These are phyloP conservation scores for Polypterus senegalus DNA, from an alignment of 2,113 vertebrate genomes.

Conservation along the genomic window DNA sequence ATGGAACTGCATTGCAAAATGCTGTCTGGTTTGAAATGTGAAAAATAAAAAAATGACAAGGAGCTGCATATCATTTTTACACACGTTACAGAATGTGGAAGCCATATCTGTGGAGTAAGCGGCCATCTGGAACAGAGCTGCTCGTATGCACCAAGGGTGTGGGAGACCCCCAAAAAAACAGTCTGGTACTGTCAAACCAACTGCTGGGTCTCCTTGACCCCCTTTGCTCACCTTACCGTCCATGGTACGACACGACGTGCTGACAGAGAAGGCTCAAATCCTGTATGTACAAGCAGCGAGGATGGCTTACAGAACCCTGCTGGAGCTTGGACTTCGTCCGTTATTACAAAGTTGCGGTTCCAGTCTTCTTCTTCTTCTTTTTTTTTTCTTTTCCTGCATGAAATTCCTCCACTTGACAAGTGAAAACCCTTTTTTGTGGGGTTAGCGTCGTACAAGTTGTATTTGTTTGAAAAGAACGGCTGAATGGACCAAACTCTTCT, in stretches of 20 bases:
- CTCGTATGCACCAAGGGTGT: conserved; percentile 25
- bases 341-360: too few relatives aligned
- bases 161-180: conserved; percentile 39
- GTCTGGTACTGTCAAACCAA: conserved; percentile 52
- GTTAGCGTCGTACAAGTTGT: not conserved
- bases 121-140: not conserved
- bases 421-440: not conserved
- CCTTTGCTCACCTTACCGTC: conserved; percentile 26
- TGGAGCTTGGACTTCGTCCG: not conserved
- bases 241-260: conserved; percentile 44
- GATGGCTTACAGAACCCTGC: not conserved
- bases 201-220: conserved; percentile 19
- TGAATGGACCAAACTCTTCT: conserved; percentile 10
- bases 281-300: not conserved
- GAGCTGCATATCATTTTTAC: conserved; percentile 24
- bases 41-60: not conserved
- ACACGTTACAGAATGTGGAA: not conserved
- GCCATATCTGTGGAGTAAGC: not conserved
- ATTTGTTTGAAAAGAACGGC: not conserved
- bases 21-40: conserved; percentile 37
- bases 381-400: not conserved
- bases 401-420: not conserved
- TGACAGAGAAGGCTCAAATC: not conserved
- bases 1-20: not conserved
- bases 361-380: not conserved